Evolutionary conservation across 2,113 vertebrate species (phyloP), one percentile per base, ranked within the genome.

Genomic region (Micromys minutus): DNA sequence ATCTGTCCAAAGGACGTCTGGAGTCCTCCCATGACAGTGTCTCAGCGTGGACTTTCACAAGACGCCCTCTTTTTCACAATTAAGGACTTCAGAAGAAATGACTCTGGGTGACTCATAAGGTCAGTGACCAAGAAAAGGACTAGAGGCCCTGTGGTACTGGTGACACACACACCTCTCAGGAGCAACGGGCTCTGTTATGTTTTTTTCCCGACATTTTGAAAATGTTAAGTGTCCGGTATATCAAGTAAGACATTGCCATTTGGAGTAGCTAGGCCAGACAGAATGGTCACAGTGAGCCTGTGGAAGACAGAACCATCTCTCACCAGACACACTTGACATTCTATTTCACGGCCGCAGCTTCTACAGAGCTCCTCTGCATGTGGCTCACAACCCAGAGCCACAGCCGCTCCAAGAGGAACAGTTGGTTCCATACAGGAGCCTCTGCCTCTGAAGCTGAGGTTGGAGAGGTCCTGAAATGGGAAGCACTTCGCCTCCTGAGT

Each of bases 311-410:
- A 34, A 26, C 45, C n/a, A 21, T 74, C n/a, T 63, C 59, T 90
- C 39, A 5, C 39, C 39, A 19, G 63, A 67, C 19, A 83, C 45
- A 8, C 1, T 24, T 15, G 52, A 47, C 36, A 8, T 4, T 42
- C 55, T 15, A 0, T 5, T 9, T 13, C 34, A 22, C 7, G 42
- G 39, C 55, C 22, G 16, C 26, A 34, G 52, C 88, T 31, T 0
- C 52, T 8, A 1, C 17, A 21, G 22, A 22, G n/a, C 29, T 36
- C 47, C 34, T 17, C 34, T 69, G 21, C 8, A 69, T 50, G 11
- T 0, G 3, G 75, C 7, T 34, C 22, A 0, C 0, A 2, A 9
- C 1, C 10, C 55, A 72, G 15, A 57, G 52, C 19, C 36, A 11
- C 1, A 7, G 5, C 0, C 1, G 21, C 11, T 89, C 45, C n/a